These are phyloP conservation scores for Athalia circularis DNA, from an alignment of 2,888 invertebrate genomes.

Conservation along the genomic window DNA sequence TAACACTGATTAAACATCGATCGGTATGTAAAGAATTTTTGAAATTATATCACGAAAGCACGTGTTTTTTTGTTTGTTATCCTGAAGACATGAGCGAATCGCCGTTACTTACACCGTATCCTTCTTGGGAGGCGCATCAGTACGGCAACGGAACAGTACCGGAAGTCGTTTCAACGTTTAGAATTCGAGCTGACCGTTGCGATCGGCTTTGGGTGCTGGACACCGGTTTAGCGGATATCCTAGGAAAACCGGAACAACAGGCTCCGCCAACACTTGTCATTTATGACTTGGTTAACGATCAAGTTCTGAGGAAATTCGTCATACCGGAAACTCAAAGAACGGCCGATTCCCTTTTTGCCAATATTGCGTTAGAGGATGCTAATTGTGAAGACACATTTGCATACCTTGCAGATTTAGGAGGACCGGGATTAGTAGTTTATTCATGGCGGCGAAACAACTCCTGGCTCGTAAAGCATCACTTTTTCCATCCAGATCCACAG, in stretches of 20 bases:
- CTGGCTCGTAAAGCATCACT: conserved; percentile 85
- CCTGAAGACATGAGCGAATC: conserved; percentile 80
- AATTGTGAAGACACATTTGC: conserved; percentile 83
- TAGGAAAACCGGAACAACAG: conserved; percentile 75
- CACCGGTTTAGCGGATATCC: conserved; percentile 81
- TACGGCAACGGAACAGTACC: conserved; percentile 76
- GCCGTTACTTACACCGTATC: conserved; percentile 85
- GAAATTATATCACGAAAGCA: background rate
- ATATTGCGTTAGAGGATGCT: conserved; percentile 86
- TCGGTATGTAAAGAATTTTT: background rate
- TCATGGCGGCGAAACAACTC: conserved; percentile 84
- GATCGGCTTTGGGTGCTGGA: conserved; percentile 88
- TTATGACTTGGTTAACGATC: conserved; percentile 84
- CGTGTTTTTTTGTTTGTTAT: background rate
- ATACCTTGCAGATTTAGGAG: conserved; percentile 83
- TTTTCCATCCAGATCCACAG: conserved; percentile 83
- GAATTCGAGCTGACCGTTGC: conserved; percentile 85
- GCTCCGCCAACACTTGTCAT: conserved; percentile 81
- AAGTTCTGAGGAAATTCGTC: conserved; percentile 80
- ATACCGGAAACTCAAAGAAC: conserved; percentile 82
- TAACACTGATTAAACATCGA: background rate
- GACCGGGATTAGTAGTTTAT: conserved; percentile 84
- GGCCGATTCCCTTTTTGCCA: conserved; percentile 83
- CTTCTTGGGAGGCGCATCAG: conserved; percentile 87
- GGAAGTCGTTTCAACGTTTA: conserved; percentile 84